Percentiles rank a stretch among this genome's conserved stretches.
phyloP scores from a whole-genome alignment of 2,888 invertebrate species.

The Operophtera brumata region DNA sequence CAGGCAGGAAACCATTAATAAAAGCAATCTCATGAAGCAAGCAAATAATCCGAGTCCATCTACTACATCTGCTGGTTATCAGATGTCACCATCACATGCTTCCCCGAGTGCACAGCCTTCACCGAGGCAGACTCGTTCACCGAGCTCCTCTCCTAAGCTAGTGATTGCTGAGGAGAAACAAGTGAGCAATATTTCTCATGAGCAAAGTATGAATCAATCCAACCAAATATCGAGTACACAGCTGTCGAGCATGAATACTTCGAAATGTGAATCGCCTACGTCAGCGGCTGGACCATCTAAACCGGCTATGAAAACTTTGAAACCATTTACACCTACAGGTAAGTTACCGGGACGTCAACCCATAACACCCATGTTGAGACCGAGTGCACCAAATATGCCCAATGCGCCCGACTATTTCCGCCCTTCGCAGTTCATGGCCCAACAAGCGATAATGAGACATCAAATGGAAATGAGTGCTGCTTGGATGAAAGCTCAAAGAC shows the following conservation, averaged over 20 bases:
- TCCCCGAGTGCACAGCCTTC: conserved; percentile 60
- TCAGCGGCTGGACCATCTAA: conserved; percentile 63
- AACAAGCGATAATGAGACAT: conserved; percentile 59
- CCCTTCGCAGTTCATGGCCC: conserved; percentile 51
- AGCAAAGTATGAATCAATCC: conserved; percentile 63
- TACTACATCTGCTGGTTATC: conserved; percentile 49
- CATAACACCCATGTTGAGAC: conserved; percentile 51
- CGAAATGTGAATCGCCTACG: conserved; percentile 60
- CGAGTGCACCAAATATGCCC: conserved; percentile 48
- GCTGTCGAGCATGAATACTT: conserved; percentile 51
- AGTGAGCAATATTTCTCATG: conserved; percentile 46
- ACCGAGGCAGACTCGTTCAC: conserved; percentile 74
- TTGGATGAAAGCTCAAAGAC: conserved; percentile 68
- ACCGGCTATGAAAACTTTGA: conserved; percentile 54
- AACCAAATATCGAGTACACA: conserved; percentile 71
- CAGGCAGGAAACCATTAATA: conserved; percentile 55
- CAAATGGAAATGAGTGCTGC: conserved; percentile 68
- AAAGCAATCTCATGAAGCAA: conserved; percentile 52
- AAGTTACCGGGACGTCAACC: conserved; percentile 63
- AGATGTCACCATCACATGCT: conserved; percentile 47
- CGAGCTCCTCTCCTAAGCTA: conserved; percentile 76
- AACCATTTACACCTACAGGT: conserved; percentile 50
- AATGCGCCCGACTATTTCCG: conserved; percentile 56
- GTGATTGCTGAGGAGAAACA: conserved; percentile 78
- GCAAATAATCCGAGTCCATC: conserved; percentile 45